Base-by-base conservation (phyloP, 2,113 vertebrate genomes). In the Desmodus rotundus region DNA sequence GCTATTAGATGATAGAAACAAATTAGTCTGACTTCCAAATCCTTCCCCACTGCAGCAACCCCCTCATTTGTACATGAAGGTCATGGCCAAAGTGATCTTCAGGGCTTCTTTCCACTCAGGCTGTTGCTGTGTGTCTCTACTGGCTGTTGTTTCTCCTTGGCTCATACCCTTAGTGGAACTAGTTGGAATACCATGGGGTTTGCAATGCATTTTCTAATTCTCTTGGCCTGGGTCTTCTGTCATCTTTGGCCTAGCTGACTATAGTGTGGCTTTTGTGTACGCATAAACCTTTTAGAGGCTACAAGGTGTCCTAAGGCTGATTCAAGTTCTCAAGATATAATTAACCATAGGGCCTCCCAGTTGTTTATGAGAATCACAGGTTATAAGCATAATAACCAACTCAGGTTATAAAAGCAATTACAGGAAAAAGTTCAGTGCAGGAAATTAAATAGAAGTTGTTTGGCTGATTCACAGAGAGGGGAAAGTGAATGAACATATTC, bases 311-410 rank as follows among this genome's bases (percentile, higher is more conserved):
- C 84, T 58, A 52, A 87, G 65, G 54, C 24, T 96, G 67, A 95
- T 96, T 96, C 86, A 82, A 36, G 74, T 91, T 85, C 80, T 91
- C 41, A 96, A 85, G n/a, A 17, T 70, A 84, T 63, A 92, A 73
- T 93, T 63, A 87, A 74, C 33, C 33, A 11, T 45, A 96, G 52
- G 0, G 0, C 77, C 77, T 94, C 68, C 96, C 89, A 83, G 43
- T 85, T 95, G 76, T 91, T 97, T 96, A 72, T 72, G 83, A 90
- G 86, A 97, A 93, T 94, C 94, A 54, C 41, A 77, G 88, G 41
- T 86, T 96, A 52, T 6, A 4, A 22, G 43, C 45, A 63, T 96
- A 96, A 67, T 92, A 87, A 47, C 65, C 89, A 72, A 63, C 80
- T 97, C 43, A 67, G 82, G n/a, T 97, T 95, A 58, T 28, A 84